A percentile compares a stretch with the other conserved stretches of the same genome.
Conservation (phyloP, 37 sponge, comb jelly and placozoan species). For the Beroe ovata region DNA sequence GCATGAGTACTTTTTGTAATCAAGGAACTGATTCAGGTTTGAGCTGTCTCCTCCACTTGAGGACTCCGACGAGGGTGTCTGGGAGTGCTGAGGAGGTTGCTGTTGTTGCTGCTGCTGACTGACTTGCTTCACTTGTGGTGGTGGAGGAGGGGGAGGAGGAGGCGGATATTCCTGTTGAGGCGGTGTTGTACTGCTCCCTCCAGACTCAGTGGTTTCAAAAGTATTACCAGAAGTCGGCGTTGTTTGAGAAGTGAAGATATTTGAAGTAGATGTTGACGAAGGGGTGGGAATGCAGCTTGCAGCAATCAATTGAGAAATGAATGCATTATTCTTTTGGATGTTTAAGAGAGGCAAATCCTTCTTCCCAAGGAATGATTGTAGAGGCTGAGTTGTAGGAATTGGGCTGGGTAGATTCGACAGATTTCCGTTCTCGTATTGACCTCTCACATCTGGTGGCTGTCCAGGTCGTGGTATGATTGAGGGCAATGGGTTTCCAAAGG, state of each 20-base stretch:
- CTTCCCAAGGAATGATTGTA: constrained; percentile 51
- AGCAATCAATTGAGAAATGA: constrained; percentile 56
- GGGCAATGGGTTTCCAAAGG: constrained; percentile 67
- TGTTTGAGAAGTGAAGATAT: constrained; percentile 60
- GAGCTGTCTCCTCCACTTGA: background rate
- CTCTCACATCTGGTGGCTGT: constrained; percentile 54
- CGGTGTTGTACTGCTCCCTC: constrained; percentile 10
- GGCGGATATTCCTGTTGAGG: constrained; percentile 20
- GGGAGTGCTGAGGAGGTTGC: constrained; percentile 8
- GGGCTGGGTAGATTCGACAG: constrained; percentile 62
- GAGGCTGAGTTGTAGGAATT: constrained; percentile 59
- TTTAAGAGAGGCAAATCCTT: constrained; percentile 50
- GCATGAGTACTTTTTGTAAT: constrained; percentile 61
- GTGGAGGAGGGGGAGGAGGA: constrained; percentile 56
- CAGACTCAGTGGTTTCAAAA: constrained; percentile 42
- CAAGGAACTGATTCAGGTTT: constrained; percentile 57
- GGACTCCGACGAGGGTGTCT: constrained; percentile 35
- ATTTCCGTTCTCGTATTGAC: constrained; percentile 53
- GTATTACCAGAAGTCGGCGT: constrained; percentile 57
- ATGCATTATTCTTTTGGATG: constrained; percentile 60
- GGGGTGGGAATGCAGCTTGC: constrained; percentile 60
- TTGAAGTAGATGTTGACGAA: constrained; percentile 47
- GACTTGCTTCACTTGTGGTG: background rate
- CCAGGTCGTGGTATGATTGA: constrained; percentile 59
- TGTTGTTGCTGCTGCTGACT: background rate